Evolutionary conservation across 2,113 vertebrate species (phyloP), one percentile per base, ranked within the genome.

Genomic region (Herpetotheres cachinnans): DNA sequence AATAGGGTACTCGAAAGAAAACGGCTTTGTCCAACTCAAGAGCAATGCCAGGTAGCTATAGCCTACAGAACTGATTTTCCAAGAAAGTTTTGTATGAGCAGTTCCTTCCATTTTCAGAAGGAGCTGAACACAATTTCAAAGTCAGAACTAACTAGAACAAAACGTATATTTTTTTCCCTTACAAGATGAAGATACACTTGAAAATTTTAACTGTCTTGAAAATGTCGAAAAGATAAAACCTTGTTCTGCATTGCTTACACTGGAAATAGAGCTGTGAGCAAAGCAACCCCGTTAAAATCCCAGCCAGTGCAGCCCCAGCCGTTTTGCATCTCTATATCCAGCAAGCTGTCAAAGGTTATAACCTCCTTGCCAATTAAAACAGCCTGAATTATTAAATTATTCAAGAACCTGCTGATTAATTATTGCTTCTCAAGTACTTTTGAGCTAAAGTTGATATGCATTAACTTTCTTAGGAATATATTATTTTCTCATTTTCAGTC

Each of bases 381-480:
- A 63, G 47, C 8, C 77, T 74, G 65, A 89, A 83, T 78, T 36
- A 83, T 91, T 95, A 90, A 83, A 94, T 81, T 92, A 85, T 93
- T 94, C 55, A 95, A 70, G 50, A 89, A 59, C 27, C 49, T 74
- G 47, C 77, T 94, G 81, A 94, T 90, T 89, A 95, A 86, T 86
- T 82, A 88, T 32, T 61, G 89, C 78, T 95, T 94, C 89, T 87
- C 65, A 82, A 89, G 80, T 87, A 82, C 27, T 74, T 92, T 40
- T 74, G 61, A 89, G 80, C 32, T 81, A 42, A 63, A 88, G 52
- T 36, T 94, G 80, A 74, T 78, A 82, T 19, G 69, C 77, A 78
- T 67, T 80, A 67, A 89, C 26, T 95, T 86, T 83, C 77, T 70
- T 34, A 84, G 76, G 91, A 95, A 89, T 88, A 78, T 46, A 77